Conservation (phyloP, 2,888 invertebrate species). For the Amphipyra tragopoginis region DNA sequence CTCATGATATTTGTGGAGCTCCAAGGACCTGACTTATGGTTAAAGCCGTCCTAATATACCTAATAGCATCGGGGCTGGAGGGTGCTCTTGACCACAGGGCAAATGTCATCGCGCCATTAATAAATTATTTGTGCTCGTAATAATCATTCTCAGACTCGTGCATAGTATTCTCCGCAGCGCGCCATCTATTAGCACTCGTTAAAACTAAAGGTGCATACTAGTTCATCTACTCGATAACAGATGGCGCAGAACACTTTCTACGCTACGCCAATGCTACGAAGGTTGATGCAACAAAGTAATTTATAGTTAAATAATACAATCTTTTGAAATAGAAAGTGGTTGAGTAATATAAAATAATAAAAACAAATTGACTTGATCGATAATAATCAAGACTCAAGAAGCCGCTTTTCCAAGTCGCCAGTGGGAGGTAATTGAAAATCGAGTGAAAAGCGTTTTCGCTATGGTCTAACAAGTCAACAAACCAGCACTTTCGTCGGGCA, state of each 20-base stretch:
- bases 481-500: constrained; percentile 68
- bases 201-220: constrained; percentile 5
- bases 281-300: constrained; percentile 21
- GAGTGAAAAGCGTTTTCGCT: constrained; percentile 75
- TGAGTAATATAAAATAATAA: constrained; percentile 42
- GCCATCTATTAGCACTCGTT: constrained; percentile 29
- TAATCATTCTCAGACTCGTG: no score
- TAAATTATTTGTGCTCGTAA: no score
- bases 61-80: no score
- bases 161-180: background rate
- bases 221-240: constrained; percentile 46
- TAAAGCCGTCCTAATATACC: no score
- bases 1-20: no score
- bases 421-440: constrained; percentile 71
- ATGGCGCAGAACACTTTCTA: constrained; percentile 36
- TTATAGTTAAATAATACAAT: constrained; percentile 37
- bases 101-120: no score
- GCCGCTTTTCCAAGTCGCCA: constrained; percentile 38
- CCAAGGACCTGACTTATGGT: no score
- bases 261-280: background rate
- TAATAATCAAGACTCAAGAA: constrained; percentile 36
- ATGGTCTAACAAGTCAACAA: constrained; percentile 68
- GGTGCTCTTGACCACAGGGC: no score
- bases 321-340: constrained; percentile 35
- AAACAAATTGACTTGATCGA: constrained; percentile 31